phyloP scores from a whole-genome alignment of 2,888 invertebrate species.

The Malthinus flaveolus region DNA sequence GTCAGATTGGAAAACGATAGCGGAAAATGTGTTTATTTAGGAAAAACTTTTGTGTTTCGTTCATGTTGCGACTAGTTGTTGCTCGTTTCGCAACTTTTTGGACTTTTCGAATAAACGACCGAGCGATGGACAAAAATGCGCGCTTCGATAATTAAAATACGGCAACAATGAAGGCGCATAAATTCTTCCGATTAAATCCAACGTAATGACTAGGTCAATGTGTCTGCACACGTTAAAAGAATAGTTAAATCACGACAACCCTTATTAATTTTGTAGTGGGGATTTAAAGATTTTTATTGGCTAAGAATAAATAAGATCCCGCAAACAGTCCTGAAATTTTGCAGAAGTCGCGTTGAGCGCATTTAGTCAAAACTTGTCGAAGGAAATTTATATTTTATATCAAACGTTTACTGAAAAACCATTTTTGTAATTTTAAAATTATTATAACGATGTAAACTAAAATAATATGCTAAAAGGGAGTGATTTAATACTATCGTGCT shows the following conservation, averaged over 20 bases:
- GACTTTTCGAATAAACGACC: too few relatives aligned
- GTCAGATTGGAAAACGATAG: too few relatives aligned
- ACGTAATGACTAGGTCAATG: conserved; percentile 43
- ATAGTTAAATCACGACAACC: conserved; percentile 45
- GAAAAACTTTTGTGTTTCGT: too few relatives aligned
- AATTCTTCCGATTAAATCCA: conserved; percentile 7
- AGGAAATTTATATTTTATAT: neutral
- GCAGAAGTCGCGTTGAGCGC: conserved; percentile 31
- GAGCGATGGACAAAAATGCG: too few relatives aligned
- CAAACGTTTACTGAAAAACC: conserved; percentile 10
- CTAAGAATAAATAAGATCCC: conserved; percentile 40
- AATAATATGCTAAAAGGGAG: conserved; percentile 21
- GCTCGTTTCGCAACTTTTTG: too few relatives aligned
- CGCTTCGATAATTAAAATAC: too few relatives aligned
- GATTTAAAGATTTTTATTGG: conserved; percentile 43
- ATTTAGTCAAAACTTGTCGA: conserved; percentile 19
- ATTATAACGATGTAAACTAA: neutral
- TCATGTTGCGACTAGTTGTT: too few relatives aligned
- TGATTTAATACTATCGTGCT: conserved; percentile 35
- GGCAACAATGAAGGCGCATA: too few relatives aligned
- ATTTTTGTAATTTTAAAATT: conserved; percentile 15
- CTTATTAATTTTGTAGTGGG: conserved; percentile 34
- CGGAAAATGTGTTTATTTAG: too few relatives aligned
- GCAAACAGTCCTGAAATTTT: conserved; percentile 33
- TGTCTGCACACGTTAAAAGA: conserved; percentile 43